phyloP scores from a whole-genome alignment of 2,888 invertebrate genomes.

The Willowsia nigromaculata region DNA sequence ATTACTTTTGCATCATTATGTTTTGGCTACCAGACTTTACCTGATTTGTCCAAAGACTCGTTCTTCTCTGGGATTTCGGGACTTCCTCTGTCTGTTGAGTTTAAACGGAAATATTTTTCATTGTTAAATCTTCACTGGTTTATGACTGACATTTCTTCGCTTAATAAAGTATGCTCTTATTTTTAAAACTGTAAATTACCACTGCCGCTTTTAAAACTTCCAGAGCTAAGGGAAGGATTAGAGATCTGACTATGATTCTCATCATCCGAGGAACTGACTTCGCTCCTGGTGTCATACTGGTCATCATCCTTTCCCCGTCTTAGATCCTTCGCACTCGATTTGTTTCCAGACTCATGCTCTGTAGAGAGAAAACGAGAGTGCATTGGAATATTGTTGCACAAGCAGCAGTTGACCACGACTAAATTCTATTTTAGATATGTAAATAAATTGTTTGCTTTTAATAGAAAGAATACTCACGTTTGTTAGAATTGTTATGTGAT shows the following conservation, averaged over 20 bases:
- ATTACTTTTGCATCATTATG: neutral
- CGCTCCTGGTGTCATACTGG: slow-evolving; percentile 90
- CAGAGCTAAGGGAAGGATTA: slow-evolving; percentile 77
- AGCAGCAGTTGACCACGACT: too few species aligned
- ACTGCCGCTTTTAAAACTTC: slow-evolving; percentile 76
- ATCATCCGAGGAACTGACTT: slow-evolving; percentile 90
- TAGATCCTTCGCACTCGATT: slow-evolving; percentile 26
- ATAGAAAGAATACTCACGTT: slow-evolving; percentile 22
- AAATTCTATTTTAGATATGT: too few species aligned
- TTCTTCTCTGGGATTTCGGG: slow-evolving; percentile 64
- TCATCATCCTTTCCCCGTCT: slow-evolving; percentile 65
- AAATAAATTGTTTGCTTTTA: neutral
- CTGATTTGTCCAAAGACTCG: slow-evolving; percentile 44
- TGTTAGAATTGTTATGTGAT: slow-evolving; percentile 35
- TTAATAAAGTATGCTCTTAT: neutral
- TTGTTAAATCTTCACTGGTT: neutral
- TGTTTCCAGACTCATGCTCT: slow-evolving; percentile 62
- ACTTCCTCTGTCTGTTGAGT: slow-evolving; percentile 47
- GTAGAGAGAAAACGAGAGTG: neutral
- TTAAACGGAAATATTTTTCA: neutral
- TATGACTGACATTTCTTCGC: neutral
- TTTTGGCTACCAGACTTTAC: slow-evolving; percentile 20
- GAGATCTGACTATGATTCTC: slow-evolving; percentile 81
- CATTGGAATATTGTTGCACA: too few species aligned
- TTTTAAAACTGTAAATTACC: slow-evolving; percentile 65